Evolutionary conservation across 2,888 invertebrate species (phyloP).

Genomic region (Uloborus plumipes): DNA sequence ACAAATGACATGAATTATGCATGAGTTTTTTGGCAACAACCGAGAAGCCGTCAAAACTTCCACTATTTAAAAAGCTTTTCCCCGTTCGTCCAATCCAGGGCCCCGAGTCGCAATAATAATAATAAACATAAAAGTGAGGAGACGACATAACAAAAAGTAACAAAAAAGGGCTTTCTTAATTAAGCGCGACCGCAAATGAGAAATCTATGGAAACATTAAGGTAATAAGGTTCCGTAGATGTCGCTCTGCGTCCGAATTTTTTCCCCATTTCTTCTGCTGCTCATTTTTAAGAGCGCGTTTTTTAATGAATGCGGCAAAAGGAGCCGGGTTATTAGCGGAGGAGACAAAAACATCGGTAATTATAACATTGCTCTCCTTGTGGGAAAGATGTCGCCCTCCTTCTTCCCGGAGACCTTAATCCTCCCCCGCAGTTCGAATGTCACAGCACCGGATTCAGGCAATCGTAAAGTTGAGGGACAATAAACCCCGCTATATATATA

Average conservation of each 20-base stretch:
- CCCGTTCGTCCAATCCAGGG: conserved; percentile 5
- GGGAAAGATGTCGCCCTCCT: no score
- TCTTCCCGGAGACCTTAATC: background rate
- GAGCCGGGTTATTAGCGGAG: conserved; percentile 52
- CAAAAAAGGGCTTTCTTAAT: conserved; percentile 54
- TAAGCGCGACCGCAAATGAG: conserved; percentile 63
- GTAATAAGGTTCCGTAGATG: conserved; percentile 51
- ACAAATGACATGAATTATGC: conserved; percentile 64
- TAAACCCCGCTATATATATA: no score
- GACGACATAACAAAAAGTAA: conserved; percentile 34
- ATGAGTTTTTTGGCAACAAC: conserved; percentile 61
- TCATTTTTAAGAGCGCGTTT: conserved; percentile 41
- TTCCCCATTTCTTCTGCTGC: conserved; percentile 7
- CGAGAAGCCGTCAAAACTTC: conserved; percentile 53
- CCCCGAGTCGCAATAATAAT: conserved; percentile 44
- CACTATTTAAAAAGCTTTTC: conserved; percentile 59
- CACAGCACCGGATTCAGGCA: conserved; percentile 36
- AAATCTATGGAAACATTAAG: conserved; percentile 63
- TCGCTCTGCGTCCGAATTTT: conserved; percentile 26
- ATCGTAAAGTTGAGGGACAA: conserved; percentile 34
- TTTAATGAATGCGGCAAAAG: conserved; percentile 54
- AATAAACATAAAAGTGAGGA: conserved; percentile 57
- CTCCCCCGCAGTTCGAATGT: conserved; percentile 39
- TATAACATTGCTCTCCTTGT: conserved; percentile 22
- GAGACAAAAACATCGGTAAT: conserved; percentile 54